These are phyloP conservation scores for Neopelma chrysocephalum DNA, from an alignment of 2,797 vertebrate species.

Conservation along the genomic window DNA sequence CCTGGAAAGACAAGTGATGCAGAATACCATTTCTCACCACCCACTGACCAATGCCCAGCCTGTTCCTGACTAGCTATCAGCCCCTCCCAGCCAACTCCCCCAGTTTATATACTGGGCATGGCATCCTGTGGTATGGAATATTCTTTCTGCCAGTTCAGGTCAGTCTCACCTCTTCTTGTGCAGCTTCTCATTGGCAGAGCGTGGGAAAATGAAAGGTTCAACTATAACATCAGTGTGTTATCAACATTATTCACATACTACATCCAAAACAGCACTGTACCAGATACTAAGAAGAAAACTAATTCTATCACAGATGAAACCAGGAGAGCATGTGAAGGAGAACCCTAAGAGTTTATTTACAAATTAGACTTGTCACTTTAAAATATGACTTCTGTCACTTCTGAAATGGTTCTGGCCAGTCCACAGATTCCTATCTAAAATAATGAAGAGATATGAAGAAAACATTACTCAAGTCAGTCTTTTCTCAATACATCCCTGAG, in stretches of 20 bases:
- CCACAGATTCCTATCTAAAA: not conserved
- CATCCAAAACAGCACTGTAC: not conserved
- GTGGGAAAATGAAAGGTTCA: not conserved
- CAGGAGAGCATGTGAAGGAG: not conserved
- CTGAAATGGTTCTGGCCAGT: not conserved
- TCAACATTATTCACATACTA: not conserved
- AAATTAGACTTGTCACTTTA: slow-evolving; percentile 3
- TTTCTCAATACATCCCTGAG: not conserved
- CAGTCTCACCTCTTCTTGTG: not conserved
- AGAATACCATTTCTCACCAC: not conserved
- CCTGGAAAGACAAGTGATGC: too few species aligned
- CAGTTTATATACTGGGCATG: not conserved
- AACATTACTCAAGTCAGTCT: not conserved
- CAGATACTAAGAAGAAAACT: not conserved
- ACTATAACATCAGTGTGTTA: not conserved
- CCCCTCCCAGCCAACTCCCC: not conserved
- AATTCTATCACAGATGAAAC: not conserved
- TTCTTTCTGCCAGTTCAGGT: not conserved
- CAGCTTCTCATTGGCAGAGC: not conserved
- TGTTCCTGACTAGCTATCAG: too few species aligned
- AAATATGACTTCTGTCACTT: not conserved
- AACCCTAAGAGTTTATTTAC: not conserved
- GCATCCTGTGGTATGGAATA: not conserved
- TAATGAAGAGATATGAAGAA: not conserved
- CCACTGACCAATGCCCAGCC: not conserved